Evolutionary conservation across 2,888 invertebrate genomes (phyloP), one percentile per base, ranked within the genome.

Genomic region (Xanthia togata): DNA sequence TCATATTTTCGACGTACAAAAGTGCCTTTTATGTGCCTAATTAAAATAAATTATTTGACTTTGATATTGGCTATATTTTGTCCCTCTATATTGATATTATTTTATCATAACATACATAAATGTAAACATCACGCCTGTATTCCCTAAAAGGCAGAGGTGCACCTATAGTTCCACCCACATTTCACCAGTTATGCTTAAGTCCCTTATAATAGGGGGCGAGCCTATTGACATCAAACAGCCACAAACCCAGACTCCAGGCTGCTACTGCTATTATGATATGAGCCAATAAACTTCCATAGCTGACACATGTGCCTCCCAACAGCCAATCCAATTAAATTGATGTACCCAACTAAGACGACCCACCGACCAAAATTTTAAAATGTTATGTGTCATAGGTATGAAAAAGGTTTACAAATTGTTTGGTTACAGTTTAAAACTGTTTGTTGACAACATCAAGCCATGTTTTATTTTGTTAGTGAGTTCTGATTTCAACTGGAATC

Each of bases 401-500:
- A 12, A 3, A 31, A 31, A 31, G 4, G 3, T 31, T 55, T 41
- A n/a, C 0, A n/a, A 50, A 38, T 23, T 11, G 11, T 73, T 73
- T 38, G 53, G n/a, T 50, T 23, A 26, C 11, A 20, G 2, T 78
- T 35, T 65, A 20, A n/a, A 31, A 5, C 26, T 9, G 4, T 50
- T 59, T 41, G n/a, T 35, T 38, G n/a, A 67, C 20, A 26, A 67
- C 14, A 47, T 41, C 5, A 53, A 64, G 38, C 38, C 12, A n/a
- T 14, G 17, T 50, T 44, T 70, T 76, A 26, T 71, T 59, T 76
- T n/a, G 9, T 20, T 50, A 20, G 26, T 41, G 1, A 41, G 14
- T 20, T 26, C 9, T 14, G 12, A n/a, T 47, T 50, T 1, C 5
- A 53, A 78, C 12, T n/a, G 17, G 67, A 83, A 53, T 82, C 41